A percentile compares a stretch with the other conserved stretches of the same genome.
These are phyloP conservation scores for Carcina quercana DNA, from an alignment of 2,888 invertebrate species.

Conservation along the genomic window DNA sequence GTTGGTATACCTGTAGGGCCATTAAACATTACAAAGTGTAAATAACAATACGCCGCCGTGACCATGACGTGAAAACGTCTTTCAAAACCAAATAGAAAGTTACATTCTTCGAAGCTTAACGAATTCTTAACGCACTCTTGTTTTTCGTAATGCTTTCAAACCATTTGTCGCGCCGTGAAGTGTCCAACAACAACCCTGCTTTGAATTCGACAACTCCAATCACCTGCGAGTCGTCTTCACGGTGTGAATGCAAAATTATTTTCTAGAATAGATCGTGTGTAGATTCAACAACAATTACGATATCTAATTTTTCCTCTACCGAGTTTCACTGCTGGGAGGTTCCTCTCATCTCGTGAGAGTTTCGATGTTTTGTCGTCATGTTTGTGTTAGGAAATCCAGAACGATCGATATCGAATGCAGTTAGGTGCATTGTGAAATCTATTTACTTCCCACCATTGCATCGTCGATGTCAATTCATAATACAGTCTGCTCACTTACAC, in stretches of 20 bases:
- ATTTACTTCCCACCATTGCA: no score
- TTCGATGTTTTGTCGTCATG: conserved; percentile 21
- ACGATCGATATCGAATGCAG: neutral
- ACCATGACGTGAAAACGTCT: conserved; percentile 31
- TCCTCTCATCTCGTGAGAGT: conserved; percentile 35
- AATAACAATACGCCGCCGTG: conserved; percentile 26
- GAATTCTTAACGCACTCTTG: conserved; percentile 15
- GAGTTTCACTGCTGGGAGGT: conserved; percentile 18
- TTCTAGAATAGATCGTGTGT: conserved; percentile 3
- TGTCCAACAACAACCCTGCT: conserved; percentile 3
- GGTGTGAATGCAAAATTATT: conserved; percentile 5
- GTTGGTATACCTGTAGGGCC: no score
- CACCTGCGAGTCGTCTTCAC: no score
- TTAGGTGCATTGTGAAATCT: no score
- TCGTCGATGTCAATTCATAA: no score
- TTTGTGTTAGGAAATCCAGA: neutral
- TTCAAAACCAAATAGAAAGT: conserved; percentile 19
- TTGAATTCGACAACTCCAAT: conserved; percentile 8
- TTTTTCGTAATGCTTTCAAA: conserved; percentile 13
- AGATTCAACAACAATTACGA: conserved; percentile 1
- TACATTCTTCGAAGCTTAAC: conserved; percentile 4
- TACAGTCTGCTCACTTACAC: no score
- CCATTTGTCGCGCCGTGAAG: conserved; percentile 8
- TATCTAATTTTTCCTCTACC: conserved; percentile 7
- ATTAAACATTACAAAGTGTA: no score